Conservation (phyloP, 2,113 vertebrate genomes). For the Sterna hirundo region DNA sequence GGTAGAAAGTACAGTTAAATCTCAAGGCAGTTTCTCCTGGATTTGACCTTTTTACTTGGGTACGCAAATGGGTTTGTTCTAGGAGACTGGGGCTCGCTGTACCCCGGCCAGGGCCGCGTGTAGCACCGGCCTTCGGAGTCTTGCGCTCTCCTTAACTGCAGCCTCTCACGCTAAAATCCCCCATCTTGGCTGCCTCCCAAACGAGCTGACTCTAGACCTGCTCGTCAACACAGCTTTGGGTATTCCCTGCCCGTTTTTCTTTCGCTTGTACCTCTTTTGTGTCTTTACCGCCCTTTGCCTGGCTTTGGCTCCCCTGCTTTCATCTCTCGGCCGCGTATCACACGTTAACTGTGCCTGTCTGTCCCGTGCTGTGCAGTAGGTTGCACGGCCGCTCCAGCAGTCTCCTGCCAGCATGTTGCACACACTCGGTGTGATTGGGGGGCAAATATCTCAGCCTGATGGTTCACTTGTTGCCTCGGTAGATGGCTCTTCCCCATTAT, state of each 20-base stretch:
- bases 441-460: neutral
- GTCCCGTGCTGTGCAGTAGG: fast-evolving
- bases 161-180: fast-evolving
- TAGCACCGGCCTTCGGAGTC: neutral
- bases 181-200: neutral
- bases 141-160: neutral
- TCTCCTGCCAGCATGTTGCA: neutral
- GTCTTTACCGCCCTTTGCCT: neutral
- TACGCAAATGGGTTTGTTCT: neutral
- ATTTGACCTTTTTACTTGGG: neutral
- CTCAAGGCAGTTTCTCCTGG: neutral
- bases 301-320: neutral
- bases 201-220: neutral
- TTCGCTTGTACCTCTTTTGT: neutral
- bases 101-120: no score
- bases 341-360: neutral
- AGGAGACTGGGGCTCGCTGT: neutral
- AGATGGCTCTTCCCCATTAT: constrained; percentile 97
- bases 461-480: neutral
- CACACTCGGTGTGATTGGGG: fast-evolving
- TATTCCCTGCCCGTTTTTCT: neutral
- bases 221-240: neutral
- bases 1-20: neutral
- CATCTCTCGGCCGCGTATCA: fast-evolving
- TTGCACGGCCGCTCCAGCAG: neutral